These are phyloP conservation scores for Mustela lutreola DNA, from an alignment of 2,113 vertebrate genomes.

Conservation along the genomic window DNA sequence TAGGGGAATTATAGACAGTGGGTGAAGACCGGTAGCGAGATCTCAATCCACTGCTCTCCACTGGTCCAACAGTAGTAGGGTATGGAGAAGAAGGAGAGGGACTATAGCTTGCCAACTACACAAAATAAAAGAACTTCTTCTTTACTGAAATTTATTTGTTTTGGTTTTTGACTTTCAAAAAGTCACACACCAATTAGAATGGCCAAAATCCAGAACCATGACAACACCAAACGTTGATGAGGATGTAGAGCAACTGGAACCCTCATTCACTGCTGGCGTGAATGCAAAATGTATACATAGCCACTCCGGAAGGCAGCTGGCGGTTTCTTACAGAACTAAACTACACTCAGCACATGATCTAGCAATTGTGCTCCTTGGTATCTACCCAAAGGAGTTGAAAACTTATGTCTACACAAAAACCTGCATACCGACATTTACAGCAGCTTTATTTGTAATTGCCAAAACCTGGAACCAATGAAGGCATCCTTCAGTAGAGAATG, in stretches of 20 bases:
- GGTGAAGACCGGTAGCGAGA: constrained; percentile 95
- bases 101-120: constrained; percentile 91
- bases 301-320: neutral
- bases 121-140: constrained; percentile 14
- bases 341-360: neutral
- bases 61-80: constrained; percentile 88
- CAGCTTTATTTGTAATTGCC: neutral
- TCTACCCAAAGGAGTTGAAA: neutral
- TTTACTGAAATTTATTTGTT: neutral
- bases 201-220: constrained; percentile 12
- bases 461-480: neutral
- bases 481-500: neutral
- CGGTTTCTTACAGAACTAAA: neutral
- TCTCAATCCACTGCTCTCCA: constrained; percentile 90
- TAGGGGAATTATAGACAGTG: constrained; percentile 92
- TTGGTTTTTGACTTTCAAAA: constrained; percentile 55
- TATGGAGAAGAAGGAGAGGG: constrained; percentile 90
- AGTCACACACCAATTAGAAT: neutral
- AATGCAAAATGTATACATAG: neutral
- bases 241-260: neutral
- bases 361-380: neutral
- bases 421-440: neutral
- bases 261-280: neutral
- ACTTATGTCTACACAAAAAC: neutral
- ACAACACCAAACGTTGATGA: neutral